Percentiles rank a stretch among this genome's conserved stretches.
These are phyloP conservation scores for Silurus lanzhouensis DNA, from an alignment of 2,797 vertebrate genomes.

Conservation along the genomic window DNA sequence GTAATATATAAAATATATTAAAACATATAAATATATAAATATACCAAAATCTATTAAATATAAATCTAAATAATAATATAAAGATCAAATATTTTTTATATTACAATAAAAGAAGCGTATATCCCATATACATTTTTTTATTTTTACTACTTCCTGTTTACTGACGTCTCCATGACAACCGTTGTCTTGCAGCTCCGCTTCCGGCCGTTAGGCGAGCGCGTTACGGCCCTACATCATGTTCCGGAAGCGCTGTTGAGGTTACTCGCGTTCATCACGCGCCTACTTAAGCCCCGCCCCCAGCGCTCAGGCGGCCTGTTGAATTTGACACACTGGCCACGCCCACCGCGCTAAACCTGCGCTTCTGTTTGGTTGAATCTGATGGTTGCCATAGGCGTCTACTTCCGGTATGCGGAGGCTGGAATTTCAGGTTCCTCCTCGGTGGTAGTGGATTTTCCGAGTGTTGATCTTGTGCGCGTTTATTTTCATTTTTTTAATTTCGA, in stretches of 20 bases:
- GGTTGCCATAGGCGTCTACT: constrained; percentile 65
- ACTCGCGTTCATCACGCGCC: constrained; percentile 47
- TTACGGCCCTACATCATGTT: not conserved
- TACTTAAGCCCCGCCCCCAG: constrained; percentile 43
- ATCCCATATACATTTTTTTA: not conserved
- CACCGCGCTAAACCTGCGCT: fast-evolving
- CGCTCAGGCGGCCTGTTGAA: not conserved
- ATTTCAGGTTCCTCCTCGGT: constrained; percentile 63
- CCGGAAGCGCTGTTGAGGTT: constrained; percentile 36
- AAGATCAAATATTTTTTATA: not conserved
- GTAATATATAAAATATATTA: not conserved
- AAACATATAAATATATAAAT: not conserved
- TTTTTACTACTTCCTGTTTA: constrained; percentile 5
- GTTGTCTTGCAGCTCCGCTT: no score
- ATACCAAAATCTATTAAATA: not conserved
- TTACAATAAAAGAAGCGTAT: not conserved
- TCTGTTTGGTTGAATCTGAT: constrained; percentile 49
- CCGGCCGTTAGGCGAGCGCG: not conserved
- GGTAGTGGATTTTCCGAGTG: constrained; percentile 27
- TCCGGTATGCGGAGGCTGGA: constrained; percentile 65
- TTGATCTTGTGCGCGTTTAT: constrained; percentile 58
- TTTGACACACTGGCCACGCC: constrained; percentile 13
- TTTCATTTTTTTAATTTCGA: not conserved
- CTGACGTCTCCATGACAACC: constrained; percentile 4
- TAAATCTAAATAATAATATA: not conserved